Base-by-base conservation (phyloP, 2,113 vertebrate genomes). In the Microcebus lehilahytsara region DNA sequence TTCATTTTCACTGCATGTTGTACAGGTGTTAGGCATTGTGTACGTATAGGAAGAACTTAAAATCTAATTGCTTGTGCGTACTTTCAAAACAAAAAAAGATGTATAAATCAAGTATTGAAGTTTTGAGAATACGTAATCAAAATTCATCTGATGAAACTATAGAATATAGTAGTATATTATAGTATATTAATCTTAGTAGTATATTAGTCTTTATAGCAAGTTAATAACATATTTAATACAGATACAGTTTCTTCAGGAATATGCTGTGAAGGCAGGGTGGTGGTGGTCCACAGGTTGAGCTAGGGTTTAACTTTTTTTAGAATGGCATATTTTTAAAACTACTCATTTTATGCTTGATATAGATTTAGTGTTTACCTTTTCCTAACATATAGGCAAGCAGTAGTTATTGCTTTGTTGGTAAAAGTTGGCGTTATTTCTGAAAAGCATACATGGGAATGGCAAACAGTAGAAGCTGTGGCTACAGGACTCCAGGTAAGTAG, bases 391-490 rank as follows among this genome's bases (percentile, higher is more conserved):
- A 99, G 99, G 99, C 99, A 99, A 99, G 99, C 99, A 81, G 99
- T 98, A 97, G 98, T 99, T 79, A 99, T 99, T 97, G 99, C 99
- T 23, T 91, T 99, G 96, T 98, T 99, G 98, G 99, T 99, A 86
- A 99, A 99, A 98, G 99, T 99, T 91, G 99, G 99, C 0, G 98
- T 99, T 75, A 99, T 99, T 98, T 99, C 99, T 92, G 99, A 99
- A 85, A 98, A 98, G 69, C 99, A 97, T 51, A 99, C 99, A 0
- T 99, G 99, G 99, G 99, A 99, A 62, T 99, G 99, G 99, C 98
- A 99, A 22, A 99, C 98, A 14, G 99, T 99, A 96, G 99, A 99
- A 98, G 99, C 99, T 95, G 99, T 99, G 81, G 99, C 99, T 83
- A 99, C 99, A 1, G 99, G 99, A 77, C 98, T 99, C 66, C 99